Evolutionary conservation across 1,140 invertebrate genomes (phyloP), one percentile per base, ranked within the genome.

Genomic region (Drosophila grimshawi): DNA sequence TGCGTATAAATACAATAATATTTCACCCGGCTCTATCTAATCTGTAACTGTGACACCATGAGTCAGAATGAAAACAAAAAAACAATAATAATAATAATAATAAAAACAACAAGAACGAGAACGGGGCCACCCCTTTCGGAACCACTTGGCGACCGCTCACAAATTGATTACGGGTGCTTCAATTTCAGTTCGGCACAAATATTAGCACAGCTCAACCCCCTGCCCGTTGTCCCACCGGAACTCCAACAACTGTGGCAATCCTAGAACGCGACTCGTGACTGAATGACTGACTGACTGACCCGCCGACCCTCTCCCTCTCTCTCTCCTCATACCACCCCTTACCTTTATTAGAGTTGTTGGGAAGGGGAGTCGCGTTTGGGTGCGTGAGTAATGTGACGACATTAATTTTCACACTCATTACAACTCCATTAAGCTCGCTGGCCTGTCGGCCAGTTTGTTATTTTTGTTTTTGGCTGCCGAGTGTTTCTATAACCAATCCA

Each of bases 391-490:
- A 89, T 89, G 86, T 89, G 85, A 89, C 85, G 85, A 90, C 85
- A 89, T 89, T 85, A 89, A 85, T 89, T 89, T 89, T 89, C 78
- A 89, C 85, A 89, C 85, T 89, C 85, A 89, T 89, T 89, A 89
- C 85, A 89, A 89, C 85, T 89, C 80, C 80, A 89, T 89, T 89
- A 89, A 80, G 73, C 73, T 64, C 69, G 60, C 59, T 61, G 43
- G 65, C 41, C 69, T 71, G 74, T 61, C 63, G 61, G 53, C 59
- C 66, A 60, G 64, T 77, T 73, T 67, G 69, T 76, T 41, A 3
- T 41, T 41, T 41, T 10, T 41, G 39, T 10, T 41, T 8, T 63
- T 67, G 46, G 30, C 64, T 48, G 55, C 57, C 46, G 56, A 4
- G 19, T 35, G 33, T 29, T 39, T 30, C 27, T n/a, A 41, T 43